A percentile compares a stretch with the other conserved stretches of the same genome.
phyloP scores from a whole-genome alignment of 2,888 invertebrate genomes.

The Cybosia mesomella region DNA sequence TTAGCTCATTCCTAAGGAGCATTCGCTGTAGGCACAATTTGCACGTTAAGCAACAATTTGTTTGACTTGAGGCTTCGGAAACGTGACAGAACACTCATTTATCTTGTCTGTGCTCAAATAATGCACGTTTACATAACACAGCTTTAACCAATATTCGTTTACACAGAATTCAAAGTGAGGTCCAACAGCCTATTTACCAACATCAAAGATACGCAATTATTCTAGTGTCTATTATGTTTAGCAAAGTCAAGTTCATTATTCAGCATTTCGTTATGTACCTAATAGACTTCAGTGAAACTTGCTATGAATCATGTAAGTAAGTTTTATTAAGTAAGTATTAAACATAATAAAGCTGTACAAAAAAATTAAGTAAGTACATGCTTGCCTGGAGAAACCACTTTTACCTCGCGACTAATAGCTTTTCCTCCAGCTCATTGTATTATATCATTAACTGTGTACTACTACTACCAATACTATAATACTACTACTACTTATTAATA shows the following conservation, averaged over 20 bases:
- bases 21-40: constrained; percentile 27
- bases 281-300: neutral
- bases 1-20: neutral
- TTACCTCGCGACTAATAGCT: no score
- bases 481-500: no score
- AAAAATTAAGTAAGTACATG: no score
- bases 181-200: constrained; percentile 29
- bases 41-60: constrained; percentile 56
- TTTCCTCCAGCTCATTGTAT: no score
- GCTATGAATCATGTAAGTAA: neutral
- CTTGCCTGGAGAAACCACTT: no score
- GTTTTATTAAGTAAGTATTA: no score
- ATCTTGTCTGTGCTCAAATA: constrained; percentile 64
- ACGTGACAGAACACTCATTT: constrained; percentile 61
- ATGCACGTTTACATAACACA: constrained; percentile 66
- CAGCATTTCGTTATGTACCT: neutral
- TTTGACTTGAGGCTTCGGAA: constrained; percentile 51
- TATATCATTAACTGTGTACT: no score
- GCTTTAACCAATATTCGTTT: constrained; percentile 65
- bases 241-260: constrained; percentile 13
- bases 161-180: constrained; percentile 49
- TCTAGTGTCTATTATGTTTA: neutral
- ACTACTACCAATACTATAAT: no score
- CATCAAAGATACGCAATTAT: constrained; percentile 22
- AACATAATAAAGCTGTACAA: no score